A percentile compares a stretch with the other conserved stretches of the same genome.
Conservation (phyloP, 2,797 vertebrate genomes). For the Podargus strigoides region DNA sequence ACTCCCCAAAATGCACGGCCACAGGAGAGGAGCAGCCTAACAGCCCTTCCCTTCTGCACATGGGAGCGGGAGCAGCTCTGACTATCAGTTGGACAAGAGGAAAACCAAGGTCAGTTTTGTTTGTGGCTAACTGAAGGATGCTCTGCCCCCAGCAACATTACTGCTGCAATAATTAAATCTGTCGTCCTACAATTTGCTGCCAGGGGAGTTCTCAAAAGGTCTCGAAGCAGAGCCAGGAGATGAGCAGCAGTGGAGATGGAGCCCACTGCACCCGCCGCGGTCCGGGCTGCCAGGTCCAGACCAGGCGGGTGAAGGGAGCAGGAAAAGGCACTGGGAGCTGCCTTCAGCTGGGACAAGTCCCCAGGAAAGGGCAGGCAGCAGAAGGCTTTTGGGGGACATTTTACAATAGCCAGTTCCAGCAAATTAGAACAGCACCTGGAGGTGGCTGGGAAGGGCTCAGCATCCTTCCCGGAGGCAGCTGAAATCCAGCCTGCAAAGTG, state of each 20-base stretch:
- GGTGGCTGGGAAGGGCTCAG: background rate
- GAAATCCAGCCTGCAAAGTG: background rate
- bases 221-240: constrained; percentile 7
- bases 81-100: background rate
- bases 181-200: constrained; percentile 16
- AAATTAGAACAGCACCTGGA: background rate
- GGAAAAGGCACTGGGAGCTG: background rate
- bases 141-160: constrained; percentile 14
- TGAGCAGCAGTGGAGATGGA: accelerated
- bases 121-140: constrained; percentile 18
- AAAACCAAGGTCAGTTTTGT: constrained; percentile 58
- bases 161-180: constrained; percentile 50
- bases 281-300: background rate
- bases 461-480: background rate
- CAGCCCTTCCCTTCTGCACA: background rate
- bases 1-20: accelerated
- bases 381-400: background rate
- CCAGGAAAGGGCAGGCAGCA: background rate
- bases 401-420: background rate
- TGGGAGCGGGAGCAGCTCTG: accelerated
- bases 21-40: background rate
- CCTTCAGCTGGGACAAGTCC: background rate
- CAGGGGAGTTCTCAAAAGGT: constrained; percentile 7
- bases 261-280: background rate
- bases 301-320: background rate